Evolutionary conservation across 1,140 invertebrate genomes (phyloP).

Genomic region (roundworm (Caenorhabditis elegans)): WBcel235 BX284605.5:9681501-9682000

Average conservation of each 20-base stretch:
- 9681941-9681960: conserved; percentile 7
- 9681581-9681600: not conserved
- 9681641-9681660: not conserved
- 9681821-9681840: conserved; percentile 43
- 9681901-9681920: conserved; percentile 30
- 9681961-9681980: conserved; percentile 35
- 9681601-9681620: not conserved
- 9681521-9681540: not conserved
- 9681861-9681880: conserved; percentile 67
- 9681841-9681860: conserved; percentile 44
- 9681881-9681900: conserved; percentile 49
- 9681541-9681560: not conserved
- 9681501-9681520: not conserved
- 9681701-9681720: not conserved
- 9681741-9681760: not conserved
- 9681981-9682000: conserved; percentile 25
- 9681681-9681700: not conserved
- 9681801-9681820: conserved; percentile 19
- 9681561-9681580: not conserved
- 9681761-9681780: not conserved
- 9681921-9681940: conserved; percentile 50
- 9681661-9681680: not conserved
- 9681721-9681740: not conserved
- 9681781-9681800: not conserved
- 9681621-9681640: not conserved